Evolutionary conservation across 2,113 vertebrate genomes (phyloP).

Genomic region (Prunella fulvescens): DNA sequence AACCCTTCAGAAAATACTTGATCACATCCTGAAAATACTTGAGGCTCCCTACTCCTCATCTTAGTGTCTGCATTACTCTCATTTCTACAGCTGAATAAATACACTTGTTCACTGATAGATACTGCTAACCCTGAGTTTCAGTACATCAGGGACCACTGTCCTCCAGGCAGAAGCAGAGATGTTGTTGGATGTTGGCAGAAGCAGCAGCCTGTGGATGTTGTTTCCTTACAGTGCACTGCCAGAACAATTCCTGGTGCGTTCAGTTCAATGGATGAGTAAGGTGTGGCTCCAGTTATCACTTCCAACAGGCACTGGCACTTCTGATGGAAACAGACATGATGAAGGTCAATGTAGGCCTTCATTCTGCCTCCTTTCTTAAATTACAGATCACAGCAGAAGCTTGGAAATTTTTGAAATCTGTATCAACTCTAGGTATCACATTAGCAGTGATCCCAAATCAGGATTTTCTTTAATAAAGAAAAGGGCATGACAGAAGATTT

Average conservation of each 20-base stretch:
- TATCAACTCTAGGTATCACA: background rate
- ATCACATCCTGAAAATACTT: background rate
- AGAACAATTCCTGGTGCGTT: background rate
- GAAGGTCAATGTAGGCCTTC: background rate
- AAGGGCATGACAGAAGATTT: accelerated
- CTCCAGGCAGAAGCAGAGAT: background rate
- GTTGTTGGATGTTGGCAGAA: background rate
- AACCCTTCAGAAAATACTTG: background rate
- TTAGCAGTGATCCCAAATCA: background rate
- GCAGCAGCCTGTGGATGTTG: background rate
- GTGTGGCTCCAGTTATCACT: background rate
- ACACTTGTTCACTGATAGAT: background rate
- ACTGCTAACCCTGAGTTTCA: background rate
- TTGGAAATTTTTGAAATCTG: background rate
- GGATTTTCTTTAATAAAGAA: background rate
- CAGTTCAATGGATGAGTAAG: background rate
- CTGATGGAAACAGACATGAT: background rate
- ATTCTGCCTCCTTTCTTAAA: background rate
- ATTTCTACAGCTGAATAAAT: background rate
- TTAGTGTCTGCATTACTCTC: background rate
- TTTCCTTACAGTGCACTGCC: background rate
- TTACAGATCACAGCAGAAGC: background rate
- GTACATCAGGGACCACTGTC: background rate
- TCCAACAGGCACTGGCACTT: background rate
- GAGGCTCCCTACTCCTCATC: background rate